Evolutionary conservation across 2,113 vertebrate genomes (phyloP), one percentile per base, ranked within the genome.

Genomic region (Seriola rivoliana): DNA sequence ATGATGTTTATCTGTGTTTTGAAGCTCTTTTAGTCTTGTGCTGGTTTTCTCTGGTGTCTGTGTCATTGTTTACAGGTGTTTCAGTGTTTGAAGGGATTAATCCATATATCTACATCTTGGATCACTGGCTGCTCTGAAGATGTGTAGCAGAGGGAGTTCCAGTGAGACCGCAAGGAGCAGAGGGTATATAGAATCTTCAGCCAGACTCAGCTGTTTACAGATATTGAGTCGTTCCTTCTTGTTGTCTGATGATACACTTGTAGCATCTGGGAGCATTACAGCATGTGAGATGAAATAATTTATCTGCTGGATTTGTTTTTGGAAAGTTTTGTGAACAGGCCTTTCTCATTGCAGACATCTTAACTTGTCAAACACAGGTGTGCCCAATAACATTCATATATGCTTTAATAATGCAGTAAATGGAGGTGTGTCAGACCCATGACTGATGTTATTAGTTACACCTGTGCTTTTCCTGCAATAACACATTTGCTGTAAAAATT

Each of bases 41-140:
- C 42, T 59, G 23, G 11, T 64, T 57, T 59, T 21, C 4, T 66
- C 13, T 21, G 25, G 40, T 69, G 14, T 67, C 5, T 12, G 42
- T 67, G 23, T 75, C 50, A 50, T 55, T 69, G 57, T 74, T 80
- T 66, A 74, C 32, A 65, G n/a, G 67, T 29, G 29, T 29, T 29
- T 29, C 29, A 29, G 29, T 29, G 29, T 29, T 29, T 76, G 52
- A 66, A 86, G 73, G 17, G 46, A 66, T 70, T 12, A 38, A 81
- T 80, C 80, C 29, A 67, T 70, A 62, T 74, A 46, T 73, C 63
- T 38, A 55, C 67, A n/a, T 66, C 38, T 75, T 36, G 52, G 64
- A 29, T 67, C 38, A 21, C 10, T 34, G 16, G n/a, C 42, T 48
- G 19, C 54, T 48, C 32, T 75, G 42, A 71, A 85, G 40, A 54